Base-by-base conservation (phyloP, 2,797 vertebrate species). In the Acanthurus tractus region DNA sequence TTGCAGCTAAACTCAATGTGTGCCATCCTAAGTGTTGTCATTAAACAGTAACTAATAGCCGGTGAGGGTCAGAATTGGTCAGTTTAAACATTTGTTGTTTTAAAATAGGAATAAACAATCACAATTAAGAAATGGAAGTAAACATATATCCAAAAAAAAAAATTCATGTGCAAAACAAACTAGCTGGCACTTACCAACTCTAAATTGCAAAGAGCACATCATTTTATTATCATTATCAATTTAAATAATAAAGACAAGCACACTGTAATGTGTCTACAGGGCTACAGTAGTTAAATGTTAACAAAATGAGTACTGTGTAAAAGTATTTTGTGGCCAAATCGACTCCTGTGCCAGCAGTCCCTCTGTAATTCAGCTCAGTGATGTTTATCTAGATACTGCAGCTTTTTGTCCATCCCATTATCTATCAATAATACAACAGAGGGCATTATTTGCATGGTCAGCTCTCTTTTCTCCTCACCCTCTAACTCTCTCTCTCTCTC, bases 341-440 rank as follows among this genome's bases (percentile, higher is more conserved):
- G 44, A 62, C 44, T 81, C 57, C 1, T 57, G 55, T 49, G 45
- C 52, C 70, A 78, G 66, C 40, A 78, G 40, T 55, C 78, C 67
- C 79, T 63, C 14, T 52, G 73, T 80, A 69, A 85, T 80, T 84
- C 65, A 80, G 55, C 74, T 79, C 58, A 36, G 11, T 61, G 68
- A 86, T 81, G 70, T 79, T 88, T 72, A 87, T 86, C 77, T 73
- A 38, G 29, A 80, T n/a, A 66, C 55, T 66, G 79, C 61, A 65
- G 68, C 59, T 61, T 88, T 83, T 87, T 83, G 58, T 76, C 74
- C 69, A 54, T 25, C 25, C 68, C 61, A 74, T 89, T 82, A 83
- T 87, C 45, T 69, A 89, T 89, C 70, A 87, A 86, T 84, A 82
- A 89, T 65, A 83, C 57, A 88, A 62, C 40, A 64, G 64, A 36